Evolutionary conservation across 2,797 vertebrate genomes (phyloP).

Genomic region (Huso huso): DNA sequence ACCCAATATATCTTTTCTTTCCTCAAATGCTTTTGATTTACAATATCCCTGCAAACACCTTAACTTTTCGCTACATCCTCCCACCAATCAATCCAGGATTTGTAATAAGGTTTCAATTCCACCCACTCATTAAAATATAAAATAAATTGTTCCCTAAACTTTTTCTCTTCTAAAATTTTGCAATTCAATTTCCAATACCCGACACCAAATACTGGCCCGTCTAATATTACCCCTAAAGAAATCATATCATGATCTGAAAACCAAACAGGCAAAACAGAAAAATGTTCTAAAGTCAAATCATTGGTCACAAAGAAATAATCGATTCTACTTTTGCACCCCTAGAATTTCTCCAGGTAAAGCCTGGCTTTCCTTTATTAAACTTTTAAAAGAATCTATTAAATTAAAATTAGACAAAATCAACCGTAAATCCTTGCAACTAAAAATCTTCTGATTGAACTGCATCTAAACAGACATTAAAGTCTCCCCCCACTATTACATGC

Average conservation of each 20-base stretch:
- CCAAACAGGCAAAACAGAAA: neutral
- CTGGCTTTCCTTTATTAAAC: too few species aligned
- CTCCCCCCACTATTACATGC: neutral
- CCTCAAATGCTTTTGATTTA: too few species aligned
- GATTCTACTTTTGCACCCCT: neutral
- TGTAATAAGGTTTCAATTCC: too few species aligned
- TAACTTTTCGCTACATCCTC: too few species aligned
- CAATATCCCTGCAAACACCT: too few species aligned
- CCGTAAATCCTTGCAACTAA: neutral
- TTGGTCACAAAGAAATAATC: neutral
- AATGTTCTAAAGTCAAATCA: neutral
- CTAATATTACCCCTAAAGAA: neutral
- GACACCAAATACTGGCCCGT: neutral
- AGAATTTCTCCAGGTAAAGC: constrained; percentile 7
- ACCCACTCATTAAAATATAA: too few species aligned
- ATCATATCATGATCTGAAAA: neutral
- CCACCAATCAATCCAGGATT: too few species aligned
- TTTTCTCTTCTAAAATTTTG: neutral
- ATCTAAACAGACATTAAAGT: constrained; percentile 12
- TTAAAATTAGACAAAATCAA: neutral
- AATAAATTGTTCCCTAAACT: neutral
- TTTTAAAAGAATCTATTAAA: neutral
- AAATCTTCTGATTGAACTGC: neutral
- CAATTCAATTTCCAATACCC: neutral
- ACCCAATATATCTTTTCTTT: too few species aligned